Conservation (phyloP, 2,797 vertebrate species). For the Bovichtus diacanthus region DNA sequence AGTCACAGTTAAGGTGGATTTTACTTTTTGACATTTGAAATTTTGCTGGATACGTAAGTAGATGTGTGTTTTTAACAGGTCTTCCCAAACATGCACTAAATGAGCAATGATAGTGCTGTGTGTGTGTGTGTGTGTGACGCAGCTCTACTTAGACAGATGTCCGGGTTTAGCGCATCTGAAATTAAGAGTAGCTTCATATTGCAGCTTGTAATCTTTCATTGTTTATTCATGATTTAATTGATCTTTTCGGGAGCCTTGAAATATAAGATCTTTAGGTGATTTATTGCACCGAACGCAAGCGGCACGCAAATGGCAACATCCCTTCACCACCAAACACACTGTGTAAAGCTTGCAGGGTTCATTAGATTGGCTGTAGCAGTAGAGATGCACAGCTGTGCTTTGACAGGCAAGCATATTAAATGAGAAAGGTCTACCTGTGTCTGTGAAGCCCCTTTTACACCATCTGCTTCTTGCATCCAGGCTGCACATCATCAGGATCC, state of each 20-base stretch:
- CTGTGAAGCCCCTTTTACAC: conserved; percentile 41
- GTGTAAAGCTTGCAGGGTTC: conserved; percentile 33
- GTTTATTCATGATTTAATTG: conserved; percentile 71
- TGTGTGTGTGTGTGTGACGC: neutral
- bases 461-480: conserved; percentile 52
- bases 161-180: conserved; percentile 18
- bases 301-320: conserved; percentile 22
- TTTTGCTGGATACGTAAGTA: neutral
- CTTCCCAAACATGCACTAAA: neutral
- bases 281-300: conserved; percentile 24
- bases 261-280: conserved; percentile 48
- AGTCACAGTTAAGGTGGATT: neutral
- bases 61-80: neutral
- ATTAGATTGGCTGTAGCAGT: conserved; percentile 45
- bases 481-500: conserved; percentile 32
- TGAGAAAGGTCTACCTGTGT: conserved; percentile 41
- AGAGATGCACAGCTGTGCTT: conserved; percentile 58
- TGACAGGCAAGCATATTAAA: conserved; percentile 60
- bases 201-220: conserved; percentile 55
- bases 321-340: conserved; percentile 24
- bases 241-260: conserved; percentile 56
- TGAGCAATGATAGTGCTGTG: neutral
- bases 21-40: neutral
- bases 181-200: conserved; percentile 20
- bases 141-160: conserved; percentile 5